phyloP scores from a whole-genome alignment of 2,113 vertebrate species.

The Odontophorus gujanensis region DNA sequence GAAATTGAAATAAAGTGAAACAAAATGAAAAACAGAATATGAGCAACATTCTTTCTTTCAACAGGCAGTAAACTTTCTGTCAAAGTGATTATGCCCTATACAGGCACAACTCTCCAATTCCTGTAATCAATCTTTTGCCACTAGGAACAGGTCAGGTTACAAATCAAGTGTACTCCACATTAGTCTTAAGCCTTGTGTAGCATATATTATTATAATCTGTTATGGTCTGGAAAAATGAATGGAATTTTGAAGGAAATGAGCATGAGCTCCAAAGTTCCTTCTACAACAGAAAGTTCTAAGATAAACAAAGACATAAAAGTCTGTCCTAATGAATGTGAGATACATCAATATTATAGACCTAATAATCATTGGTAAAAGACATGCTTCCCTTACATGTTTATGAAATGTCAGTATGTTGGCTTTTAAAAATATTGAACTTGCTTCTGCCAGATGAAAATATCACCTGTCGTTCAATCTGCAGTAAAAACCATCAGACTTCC shows the following conservation, averaged over 20 bases:
- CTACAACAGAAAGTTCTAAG: not conserved
- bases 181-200: not conserved
- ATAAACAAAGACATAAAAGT: not conserved
- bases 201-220: not conserved
- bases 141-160: no score
- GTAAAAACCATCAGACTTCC: not conserved
- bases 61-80: not conserved
- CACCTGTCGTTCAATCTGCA: not conserved
- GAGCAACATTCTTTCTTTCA: not conserved
- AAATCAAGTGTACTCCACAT: not conserved
- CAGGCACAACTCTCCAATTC: not conserved
- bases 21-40: not conserved
- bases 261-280: not conserved
- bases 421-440: not conserved
- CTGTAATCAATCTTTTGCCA: not conserved
- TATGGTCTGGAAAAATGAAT: not conserved
- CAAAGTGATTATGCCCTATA: not conserved
- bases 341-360: not conserved
- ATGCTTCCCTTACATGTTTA: not conserved
- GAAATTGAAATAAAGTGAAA: not conserved
- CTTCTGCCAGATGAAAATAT: not conserved
- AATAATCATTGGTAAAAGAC: not conserved
- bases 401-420: fast-evolving
- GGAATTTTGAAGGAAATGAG: not conserved
- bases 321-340: not conserved